Base-by-base conservation (phyloP, 2,797 vertebrate species). In the Cossypha dichroa region DNA sequence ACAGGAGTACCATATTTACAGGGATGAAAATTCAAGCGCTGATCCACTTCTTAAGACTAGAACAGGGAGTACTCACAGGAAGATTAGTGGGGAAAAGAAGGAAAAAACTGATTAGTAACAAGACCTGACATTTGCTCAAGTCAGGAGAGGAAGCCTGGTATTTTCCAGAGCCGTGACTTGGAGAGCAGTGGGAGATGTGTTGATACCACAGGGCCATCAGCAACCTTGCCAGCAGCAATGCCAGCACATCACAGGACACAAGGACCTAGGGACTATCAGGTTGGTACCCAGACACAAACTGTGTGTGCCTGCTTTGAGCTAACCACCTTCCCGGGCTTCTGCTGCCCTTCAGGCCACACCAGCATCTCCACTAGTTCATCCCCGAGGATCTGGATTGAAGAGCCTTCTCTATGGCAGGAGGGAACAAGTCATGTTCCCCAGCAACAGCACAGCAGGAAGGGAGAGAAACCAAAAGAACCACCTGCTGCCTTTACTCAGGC, bases 151-250 rank as follows among this genome's bases (percentile, higher is more conserved):
- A 88, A 70, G 23, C 22, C 60, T 83, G 62, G 13, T 68, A 84
- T 89, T 95, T 90, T 81, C 62, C 69, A 78, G 54, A 74, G 66
- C 22, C 49, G n/a, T 19, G 66, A 78, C 51, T 45, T 16, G 2
- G 1, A 83, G 38, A 4, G 4, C 34, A n/a, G 33, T 9, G 31
- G 52, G 45, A 89, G 34, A 69, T n/a, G 18, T 22, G 14, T 29
- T 23, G 14, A 79, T 79, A n/a, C 1, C 43, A 59, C 13, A 76
- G 19, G 18, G n/a, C 22, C 26, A 73, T 7, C 81, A 79, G 40
- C 43, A 89, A 36, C 58, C 41, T 55, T 6, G 4, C 38, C 1
- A 3, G 34, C 46, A 73, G n/a, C 0, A 0, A 73, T 21, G 17
- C 43, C 76, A 79, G 43, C 15, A 7, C 60, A 72, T 2, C 0